Percentiles rank a stretch among this genome's conserved stretches.
These are phyloP conservation scores for Matsumurasca onukii DNA, from an alignment of 1,140 invertebrate species.

Conservation along the genomic window DNA sequence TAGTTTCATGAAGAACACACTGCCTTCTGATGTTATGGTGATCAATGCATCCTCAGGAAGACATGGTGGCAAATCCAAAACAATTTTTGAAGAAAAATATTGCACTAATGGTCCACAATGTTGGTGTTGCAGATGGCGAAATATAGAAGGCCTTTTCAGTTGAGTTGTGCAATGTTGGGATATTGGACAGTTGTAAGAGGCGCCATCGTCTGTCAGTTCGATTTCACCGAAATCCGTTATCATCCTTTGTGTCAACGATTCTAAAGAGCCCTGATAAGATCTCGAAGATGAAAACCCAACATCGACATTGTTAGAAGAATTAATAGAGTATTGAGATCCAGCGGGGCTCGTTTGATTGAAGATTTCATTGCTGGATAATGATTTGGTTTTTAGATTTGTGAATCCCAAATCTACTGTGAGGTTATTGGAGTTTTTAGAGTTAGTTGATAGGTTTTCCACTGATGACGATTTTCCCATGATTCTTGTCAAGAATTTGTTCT, in stretches of 20 bases:
- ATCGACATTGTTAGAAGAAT: background rate
- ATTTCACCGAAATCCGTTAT: constrained; percentile 21
- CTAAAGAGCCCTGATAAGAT: constrained; percentile 31
- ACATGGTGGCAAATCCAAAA: constrained; percentile 3
- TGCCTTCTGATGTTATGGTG: constrained; percentile 10
- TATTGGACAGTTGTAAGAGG: constrained; percentile 29
- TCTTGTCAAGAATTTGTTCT: constrained; percentile 35
- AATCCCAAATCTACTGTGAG: background rate
- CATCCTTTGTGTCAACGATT: constrained; percentile 26
- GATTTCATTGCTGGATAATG: constrained; percentile 31
- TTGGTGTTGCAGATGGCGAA: constrained; percentile 25
- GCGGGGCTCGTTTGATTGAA: constrained; percentile 2
- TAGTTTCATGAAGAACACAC: constrained; percentile 30
- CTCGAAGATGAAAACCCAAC: constrained; percentile 9
- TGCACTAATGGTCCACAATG: constrained; percentile 34
- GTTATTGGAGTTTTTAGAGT: background rate
- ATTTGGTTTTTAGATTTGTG: constrained; percentile 29
- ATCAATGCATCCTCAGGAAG: constrained; percentile 17
- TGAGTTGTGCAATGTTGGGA: background rate
- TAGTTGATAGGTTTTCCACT: constrained; percentile 33
- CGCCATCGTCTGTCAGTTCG: constrained; percentile 21
- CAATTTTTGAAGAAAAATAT: constrained; percentile 22
- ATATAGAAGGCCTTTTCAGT: constrained; percentile 13
- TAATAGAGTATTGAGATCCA: constrained; percentile 2
- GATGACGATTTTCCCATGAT: constrained; percentile 37